phyloP scores from a whole-genome alignment of 2,113 vertebrate species.

The Varanus komodoensis region DNA sequence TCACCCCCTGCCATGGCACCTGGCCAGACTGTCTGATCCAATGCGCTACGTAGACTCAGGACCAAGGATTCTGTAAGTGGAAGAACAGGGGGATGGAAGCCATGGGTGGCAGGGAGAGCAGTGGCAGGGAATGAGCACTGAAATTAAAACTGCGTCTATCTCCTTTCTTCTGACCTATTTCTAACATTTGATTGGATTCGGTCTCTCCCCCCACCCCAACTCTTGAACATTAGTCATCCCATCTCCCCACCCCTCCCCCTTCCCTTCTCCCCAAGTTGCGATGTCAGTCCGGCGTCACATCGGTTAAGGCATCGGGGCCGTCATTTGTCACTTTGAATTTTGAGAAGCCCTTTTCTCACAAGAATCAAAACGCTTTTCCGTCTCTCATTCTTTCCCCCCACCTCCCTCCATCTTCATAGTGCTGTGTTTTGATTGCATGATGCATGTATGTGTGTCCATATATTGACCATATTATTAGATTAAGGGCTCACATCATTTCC shows the following conservation, averaged over 20 bases:
- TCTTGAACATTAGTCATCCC: conserved; percentile 12
- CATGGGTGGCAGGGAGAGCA: background rate
- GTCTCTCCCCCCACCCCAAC: background rate
- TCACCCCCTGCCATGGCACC: background rate
- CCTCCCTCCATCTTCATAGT: background rate
- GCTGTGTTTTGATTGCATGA: background rate
- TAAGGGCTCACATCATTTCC: background rate
- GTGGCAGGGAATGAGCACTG: conserved; percentile 41
- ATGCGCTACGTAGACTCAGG: accelerated
- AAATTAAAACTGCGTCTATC: conserved; percentile 51
- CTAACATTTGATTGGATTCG: conserved; percentile 60
- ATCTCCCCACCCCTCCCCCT: conserved; percentile 22
- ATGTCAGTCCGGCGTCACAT: conserved; percentile 72
- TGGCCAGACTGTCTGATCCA: background rate
- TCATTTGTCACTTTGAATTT: conserved; percentile 72
- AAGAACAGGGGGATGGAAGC: background rate
- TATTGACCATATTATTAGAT: background rate
- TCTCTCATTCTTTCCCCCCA: background rate
- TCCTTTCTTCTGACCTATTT: conserved; percentile 72
- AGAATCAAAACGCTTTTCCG: background rate
- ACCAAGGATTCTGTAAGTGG: background rate
- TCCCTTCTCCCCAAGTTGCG: conserved; percentile 39
- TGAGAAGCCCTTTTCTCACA: conserved; percentile 33
- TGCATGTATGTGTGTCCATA: background rate
- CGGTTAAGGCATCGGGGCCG: conserved; percentile 49